A percentile compares a stretch with the other conserved stretches of the same genome.
Conservation (phyloP, 1,140 invertebrate genomes). For the Hestina assimilis region DNA sequence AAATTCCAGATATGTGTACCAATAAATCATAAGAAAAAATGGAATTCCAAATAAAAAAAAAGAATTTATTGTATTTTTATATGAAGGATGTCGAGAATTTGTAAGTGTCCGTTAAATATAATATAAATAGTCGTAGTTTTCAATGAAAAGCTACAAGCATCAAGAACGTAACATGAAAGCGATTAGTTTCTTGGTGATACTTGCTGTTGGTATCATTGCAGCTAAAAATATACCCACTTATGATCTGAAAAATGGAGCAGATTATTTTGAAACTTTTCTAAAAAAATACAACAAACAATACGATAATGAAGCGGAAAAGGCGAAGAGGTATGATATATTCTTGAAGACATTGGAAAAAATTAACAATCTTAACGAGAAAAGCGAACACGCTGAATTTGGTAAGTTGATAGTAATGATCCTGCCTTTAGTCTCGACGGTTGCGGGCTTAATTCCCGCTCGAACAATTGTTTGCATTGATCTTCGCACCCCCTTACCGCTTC, state of each 20-base stretch:
- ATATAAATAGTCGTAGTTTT: not conserved
- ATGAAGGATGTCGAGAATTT: not conserved
- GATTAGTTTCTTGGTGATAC: not conserved
- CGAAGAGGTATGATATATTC: constrained; percentile 8
- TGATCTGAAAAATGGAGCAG: not conserved
- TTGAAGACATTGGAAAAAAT: constrained; percentile 15
- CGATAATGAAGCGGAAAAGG: constrained; percentile 1
- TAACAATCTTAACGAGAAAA: constrained; percentile 11
- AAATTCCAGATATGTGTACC: no score
- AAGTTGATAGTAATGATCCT: not conserved
- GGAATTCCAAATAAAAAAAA: not conserved
- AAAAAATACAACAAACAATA: constrained; percentile 12
- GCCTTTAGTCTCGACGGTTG: no score
- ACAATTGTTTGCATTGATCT: no score
- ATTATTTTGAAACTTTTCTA: constrained; percentile 16
- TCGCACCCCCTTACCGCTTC: no score
- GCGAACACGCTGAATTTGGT: constrained; percentile 17
- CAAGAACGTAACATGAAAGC: not conserved
- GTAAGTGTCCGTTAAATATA: not conserved
- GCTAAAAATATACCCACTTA: not conserved
- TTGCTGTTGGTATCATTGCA: not conserved
- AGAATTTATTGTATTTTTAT: no score
- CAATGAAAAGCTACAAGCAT: not conserved
- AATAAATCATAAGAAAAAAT: no score
- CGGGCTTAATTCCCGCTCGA: no score